A percentile compares a stretch with the other conserved stretches of the same genome.
Evolutionary conservation across 2,888 invertebrate genomes (phyloP).

Genomic region (Callinectes sapidus): DNA sequence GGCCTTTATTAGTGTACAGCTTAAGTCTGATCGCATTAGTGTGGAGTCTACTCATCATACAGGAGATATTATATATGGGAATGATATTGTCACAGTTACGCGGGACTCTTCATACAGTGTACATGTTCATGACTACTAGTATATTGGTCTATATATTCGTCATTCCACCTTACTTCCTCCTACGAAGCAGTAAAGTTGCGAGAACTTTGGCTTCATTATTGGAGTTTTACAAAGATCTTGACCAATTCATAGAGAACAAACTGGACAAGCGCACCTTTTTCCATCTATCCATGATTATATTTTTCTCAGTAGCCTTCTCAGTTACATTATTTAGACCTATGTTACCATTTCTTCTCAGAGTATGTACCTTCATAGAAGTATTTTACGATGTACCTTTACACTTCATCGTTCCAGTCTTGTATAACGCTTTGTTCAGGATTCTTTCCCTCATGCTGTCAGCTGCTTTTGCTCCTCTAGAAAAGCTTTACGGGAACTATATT

Average conservation of each 20-base stretch:
- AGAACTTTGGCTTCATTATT: background rate
- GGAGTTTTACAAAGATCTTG: background rate
- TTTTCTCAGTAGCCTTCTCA: background rate
- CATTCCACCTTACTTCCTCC: background rate
- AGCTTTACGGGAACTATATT: background rate
- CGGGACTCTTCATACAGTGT: background rate
- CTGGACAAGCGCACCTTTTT: background rate
- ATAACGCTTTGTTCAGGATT: background rate
- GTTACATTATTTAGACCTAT: background rate
- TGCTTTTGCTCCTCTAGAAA: background rate
- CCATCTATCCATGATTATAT: background rate
- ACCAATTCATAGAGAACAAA: background rate
- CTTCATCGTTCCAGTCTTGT: background rate
- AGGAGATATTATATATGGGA: background rate
- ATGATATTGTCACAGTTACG: background rate
- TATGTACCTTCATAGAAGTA: background rate
- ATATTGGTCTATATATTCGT: background rate
- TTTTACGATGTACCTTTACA: background rate
- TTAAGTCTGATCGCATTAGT: background rate
- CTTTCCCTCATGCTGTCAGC: conserved; percentile 6
- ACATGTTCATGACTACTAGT: background rate
- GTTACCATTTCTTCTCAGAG: background rate
- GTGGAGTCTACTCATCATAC: background rate
- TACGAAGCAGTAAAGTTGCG: background rate
- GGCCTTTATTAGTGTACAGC: background rate